These are phyloP conservation scores for Oncorhynchus clarkii DNA, from an alignment of 2,113 vertebrate species.

Conservation along the genomic window DNA sequence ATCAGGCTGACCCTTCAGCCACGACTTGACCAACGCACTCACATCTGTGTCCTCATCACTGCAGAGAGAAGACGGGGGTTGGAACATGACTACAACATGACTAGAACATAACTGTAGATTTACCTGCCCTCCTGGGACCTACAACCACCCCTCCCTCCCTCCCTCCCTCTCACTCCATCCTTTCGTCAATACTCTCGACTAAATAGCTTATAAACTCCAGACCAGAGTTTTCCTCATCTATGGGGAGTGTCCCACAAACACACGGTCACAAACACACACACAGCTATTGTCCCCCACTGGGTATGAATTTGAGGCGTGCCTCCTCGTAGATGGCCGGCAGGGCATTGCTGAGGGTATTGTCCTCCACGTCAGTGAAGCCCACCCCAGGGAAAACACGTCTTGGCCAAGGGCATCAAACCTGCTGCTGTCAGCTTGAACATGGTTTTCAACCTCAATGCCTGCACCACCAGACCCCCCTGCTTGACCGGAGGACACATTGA, in stretches of 20 bases:
- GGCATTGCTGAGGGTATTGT: conserved; percentile 78
- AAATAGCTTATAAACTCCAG: too few relatives aligned
- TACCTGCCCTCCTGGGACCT: conserved; percentile 93
- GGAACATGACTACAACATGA: neutral
- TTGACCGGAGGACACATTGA: conserved; percentile 73
- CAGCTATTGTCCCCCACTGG: conserved; percentile 53
- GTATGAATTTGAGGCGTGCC: conserved; percentile 86
- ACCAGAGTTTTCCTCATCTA: too few relatives aligned
- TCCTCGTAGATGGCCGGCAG: conserved; percentile 85
- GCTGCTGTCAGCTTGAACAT: conserved; percentile 91
- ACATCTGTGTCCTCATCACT: conserved; percentile 96
- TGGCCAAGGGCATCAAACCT: conserved; percentile 90
- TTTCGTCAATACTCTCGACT: neutral
- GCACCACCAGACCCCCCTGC: conserved; percentile 90
- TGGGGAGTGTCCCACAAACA: too few relatives aligned
- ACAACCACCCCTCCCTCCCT: conserved; percentile 79
- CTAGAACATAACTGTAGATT: conserved; percentile 74
- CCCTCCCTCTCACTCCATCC: neutral
- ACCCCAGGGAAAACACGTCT: conserved; percentile 94
- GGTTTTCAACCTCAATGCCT: conserved; percentile 92
- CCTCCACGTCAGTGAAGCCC: conserved; percentile 86
- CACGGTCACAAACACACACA: neutral
- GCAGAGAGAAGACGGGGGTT: conserved; percentile 22
- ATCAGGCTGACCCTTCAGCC: conserved; percentile 85
- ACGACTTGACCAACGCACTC: conserved; percentile 87